Evolutionary conservation across 2,113 vertebrate species (phyloP).

Genomic region (Pelecanus crispus): DNA sequence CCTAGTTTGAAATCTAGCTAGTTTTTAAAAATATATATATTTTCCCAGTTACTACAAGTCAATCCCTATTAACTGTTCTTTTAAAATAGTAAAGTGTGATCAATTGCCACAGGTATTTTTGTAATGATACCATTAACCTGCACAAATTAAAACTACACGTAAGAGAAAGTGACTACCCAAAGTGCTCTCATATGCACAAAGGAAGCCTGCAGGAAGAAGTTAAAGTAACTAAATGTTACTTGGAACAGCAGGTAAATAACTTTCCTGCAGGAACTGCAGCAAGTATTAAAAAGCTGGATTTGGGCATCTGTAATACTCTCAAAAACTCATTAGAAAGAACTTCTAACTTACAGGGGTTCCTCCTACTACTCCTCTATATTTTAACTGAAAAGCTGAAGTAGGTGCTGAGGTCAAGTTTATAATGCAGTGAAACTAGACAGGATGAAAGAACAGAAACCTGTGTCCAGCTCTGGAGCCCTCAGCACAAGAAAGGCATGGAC

Average conservation of each 20-base stretch:
- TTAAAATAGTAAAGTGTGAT: background rate
- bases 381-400: background rate
- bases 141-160: background rate
- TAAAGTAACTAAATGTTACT: background rate
- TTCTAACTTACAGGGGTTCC: background rate
- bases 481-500: too few relatives aligned
- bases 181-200: background rate
- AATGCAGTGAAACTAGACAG: background rate
- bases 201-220: background rate
- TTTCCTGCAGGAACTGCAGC: background rate
- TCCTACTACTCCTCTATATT: background rate
- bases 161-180: background rate
- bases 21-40: background rate
- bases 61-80: background rate
- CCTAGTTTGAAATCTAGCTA: background rate
- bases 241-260: background rate
- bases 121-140: background rate
- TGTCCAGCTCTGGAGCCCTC: too few relatives aligned
- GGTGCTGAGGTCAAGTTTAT: background rate
- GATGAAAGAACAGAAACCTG: background rate
- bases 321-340: background rate
- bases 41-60: background rate
- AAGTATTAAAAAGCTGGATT: background rate
- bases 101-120: background rate
- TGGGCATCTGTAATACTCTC: background rate